These are phyloP conservation scores for Morone saxatilis DNA, from an alignment of 2,113 vertebrate species.

Conservation along the genomic window DNA sequence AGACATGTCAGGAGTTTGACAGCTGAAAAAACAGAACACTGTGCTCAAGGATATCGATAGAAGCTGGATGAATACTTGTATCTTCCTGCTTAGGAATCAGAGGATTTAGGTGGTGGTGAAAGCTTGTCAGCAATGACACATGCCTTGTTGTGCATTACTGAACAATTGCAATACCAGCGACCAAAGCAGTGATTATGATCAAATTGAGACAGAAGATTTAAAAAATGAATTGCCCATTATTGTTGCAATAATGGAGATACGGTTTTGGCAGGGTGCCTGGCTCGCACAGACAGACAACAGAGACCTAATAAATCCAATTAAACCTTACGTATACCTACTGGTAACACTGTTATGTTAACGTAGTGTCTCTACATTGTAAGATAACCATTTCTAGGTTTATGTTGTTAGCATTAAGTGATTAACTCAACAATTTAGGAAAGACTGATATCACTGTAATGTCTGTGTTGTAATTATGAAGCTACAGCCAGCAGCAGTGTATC, in stretches of 20 bases:
- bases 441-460: background rate
- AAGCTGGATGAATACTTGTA: conserved; percentile 70
- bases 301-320: background rate
- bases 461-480: background rate
- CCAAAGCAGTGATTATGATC: conserved; percentile 22
- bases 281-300: conserved; percentile 1
- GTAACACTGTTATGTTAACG: too few relatives aligned
- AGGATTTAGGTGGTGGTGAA: conserved; percentile 77
- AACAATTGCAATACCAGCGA: conserved; percentile 19
- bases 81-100: conserved; percentile 74
- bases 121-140: conserved; percentile 71
- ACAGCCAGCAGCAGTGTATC: background rate
- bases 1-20: conserved; percentile 70
- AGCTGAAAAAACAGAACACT: conserved; percentile 71
- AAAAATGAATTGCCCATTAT: conserved; percentile 5
- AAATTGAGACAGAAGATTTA: conserved; percentile 16
- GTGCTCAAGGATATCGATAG: conserved; percentile 56
- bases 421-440: background rate
- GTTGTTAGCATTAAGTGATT: background rate
- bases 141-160: conserved; percentile 53
- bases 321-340: background rate
- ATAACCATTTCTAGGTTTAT: background rate
- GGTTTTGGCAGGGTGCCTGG: background rate
- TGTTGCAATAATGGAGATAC: conserved; percentile 2
- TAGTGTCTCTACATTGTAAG: background rate